Conservation (phyloP, 2,113 vertebrate genomes). For the Vimba vimba region DNA sequence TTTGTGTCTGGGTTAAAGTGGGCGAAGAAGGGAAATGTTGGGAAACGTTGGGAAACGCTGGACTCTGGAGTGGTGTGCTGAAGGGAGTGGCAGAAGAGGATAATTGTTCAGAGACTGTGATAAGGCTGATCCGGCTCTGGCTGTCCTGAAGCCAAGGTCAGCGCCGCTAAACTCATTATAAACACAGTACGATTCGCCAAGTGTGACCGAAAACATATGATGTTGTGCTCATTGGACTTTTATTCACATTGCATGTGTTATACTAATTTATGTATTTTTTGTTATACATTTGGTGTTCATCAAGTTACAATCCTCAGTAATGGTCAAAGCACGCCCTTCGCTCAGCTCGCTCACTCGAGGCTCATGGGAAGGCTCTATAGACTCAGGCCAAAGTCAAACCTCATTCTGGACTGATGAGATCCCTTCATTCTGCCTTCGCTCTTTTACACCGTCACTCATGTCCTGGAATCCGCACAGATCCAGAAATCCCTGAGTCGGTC, state of each 20-base stretch:
- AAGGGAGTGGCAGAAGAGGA: constrained; percentile 25
- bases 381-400: not conserved
- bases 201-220: not conserved
- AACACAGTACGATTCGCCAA: not conserved
- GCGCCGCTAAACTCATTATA: not conserved
- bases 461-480: no score
- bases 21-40: constrained; percentile 40
- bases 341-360: not conserved
- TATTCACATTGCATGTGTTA: not conserved
- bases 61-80: not conserved
- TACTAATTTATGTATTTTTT: not conserved
- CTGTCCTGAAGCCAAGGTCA: constrained; percentile 45
- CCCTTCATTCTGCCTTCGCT: not conserved
- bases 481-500: not conserved
- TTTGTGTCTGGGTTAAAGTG: constrained; percentile 35
- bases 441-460: not conserved
- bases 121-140: not conserved
- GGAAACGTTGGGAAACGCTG: constrained; percentile 36
- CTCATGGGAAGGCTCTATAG: not conserved
- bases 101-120: constrained; percentile 23
- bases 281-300: constrained; percentile 17
- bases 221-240: not conserved
- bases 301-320: not conserved
- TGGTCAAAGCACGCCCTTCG: no score
- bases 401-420: not conserved